Evolutionary conservation across 2,113 vertebrate species (phyloP).

Genomic region (Isurus oxyrinchus): DNA sequence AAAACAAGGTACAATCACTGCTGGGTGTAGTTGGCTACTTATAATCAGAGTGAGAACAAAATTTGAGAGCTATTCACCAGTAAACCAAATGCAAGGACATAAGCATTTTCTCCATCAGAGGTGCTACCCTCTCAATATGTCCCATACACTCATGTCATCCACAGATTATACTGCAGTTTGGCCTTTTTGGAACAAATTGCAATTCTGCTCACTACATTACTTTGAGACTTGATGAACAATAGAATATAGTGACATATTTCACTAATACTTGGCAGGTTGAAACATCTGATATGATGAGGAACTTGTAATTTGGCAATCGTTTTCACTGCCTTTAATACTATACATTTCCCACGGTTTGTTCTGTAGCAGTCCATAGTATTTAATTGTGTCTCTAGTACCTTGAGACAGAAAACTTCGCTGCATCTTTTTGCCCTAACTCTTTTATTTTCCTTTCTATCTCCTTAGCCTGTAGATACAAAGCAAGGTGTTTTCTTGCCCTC

Average conservation of each 20-base stretch:
- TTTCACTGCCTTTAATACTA: not conserved
- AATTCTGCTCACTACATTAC: not conserved
- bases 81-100: not conserved
- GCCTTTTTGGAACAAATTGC: not conserved
- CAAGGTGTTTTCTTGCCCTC: not conserved
- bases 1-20: not conserved
- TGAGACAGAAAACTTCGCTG: not conserved
- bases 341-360: not conserved
- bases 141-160: not conserved
- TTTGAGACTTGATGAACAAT: not conserved
- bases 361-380: not conserved
- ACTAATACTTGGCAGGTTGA: not conserved
- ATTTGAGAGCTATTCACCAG: not conserved
- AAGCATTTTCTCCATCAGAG: not conserved
- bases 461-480: not conserved
- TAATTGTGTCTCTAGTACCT: not conserved
- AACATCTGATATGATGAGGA: not conserved
- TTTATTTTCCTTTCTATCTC: not conserved
- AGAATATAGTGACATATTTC: not conserved
- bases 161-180: not conserved
- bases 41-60: not conserved
- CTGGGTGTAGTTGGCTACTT: not conserved
- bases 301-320: not conserved
- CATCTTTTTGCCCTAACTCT: not conserved
- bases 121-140: not conserved